A percentile compares a stretch with the other conserved stretches of the same genome.
phyloP scores from a whole-genome alignment of 1,140 invertebrate species.

The Marisa cornuarietis region DNA sequence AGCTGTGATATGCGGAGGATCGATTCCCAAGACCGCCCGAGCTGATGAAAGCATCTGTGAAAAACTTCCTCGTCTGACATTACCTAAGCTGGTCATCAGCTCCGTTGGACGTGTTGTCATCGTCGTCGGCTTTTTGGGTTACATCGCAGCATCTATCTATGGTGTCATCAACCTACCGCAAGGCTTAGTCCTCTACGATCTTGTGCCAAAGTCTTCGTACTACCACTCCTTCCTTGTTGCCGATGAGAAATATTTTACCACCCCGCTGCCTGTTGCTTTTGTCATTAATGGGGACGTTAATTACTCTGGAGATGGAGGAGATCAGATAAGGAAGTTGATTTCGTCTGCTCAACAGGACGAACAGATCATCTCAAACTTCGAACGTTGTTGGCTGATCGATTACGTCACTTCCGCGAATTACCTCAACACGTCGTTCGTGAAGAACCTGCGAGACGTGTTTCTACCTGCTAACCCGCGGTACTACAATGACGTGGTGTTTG shows the following conservation, averaged over 20 bases:
- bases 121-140: slow-evolving; percentile 82
- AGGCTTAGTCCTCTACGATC: slow-evolving; percentile 78
- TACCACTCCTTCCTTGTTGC: slow-evolving; percentile 27
- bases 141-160: slow-evolving; percentile 86
- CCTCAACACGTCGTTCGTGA: slow-evolving; percentile 10
- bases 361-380: slow-evolving; percentile 19
- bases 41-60: slow-evolving; percentile 26
- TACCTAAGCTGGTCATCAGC: slow-evolving; percentile 48
- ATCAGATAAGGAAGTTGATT: slow-evolving; percentile 18
- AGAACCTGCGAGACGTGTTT: slow-evolving; percentile 63
- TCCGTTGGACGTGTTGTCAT: slow-evolving; percentile 74
- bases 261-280: slow-evolving; percentile 24
- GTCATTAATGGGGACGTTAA: slow-evolving; percentile 11
- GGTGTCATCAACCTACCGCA: slow-evolving; percentile 84
- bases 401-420: slow-evolving; percentile 14
- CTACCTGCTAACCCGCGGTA: slow-evolving; percentile 63
- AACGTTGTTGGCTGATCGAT: slow-evolving; percentile 29
- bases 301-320: slow-evolving; percentile 18
- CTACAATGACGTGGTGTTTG: slow-evolving; percentile 86
- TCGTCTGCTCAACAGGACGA: slow-evolving; percentile 8
- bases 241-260: slow-evolving; percentile 25
- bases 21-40: not conserved
- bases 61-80: slow-evolving; percentile 20
- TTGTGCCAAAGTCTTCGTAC: slow-evolving; percentile 62
- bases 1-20: slow-evolving; percentile 16